Conservation (phyloP, 2,113 vertebrate genomes). For the Eretmochelys imbricata region DNA sequence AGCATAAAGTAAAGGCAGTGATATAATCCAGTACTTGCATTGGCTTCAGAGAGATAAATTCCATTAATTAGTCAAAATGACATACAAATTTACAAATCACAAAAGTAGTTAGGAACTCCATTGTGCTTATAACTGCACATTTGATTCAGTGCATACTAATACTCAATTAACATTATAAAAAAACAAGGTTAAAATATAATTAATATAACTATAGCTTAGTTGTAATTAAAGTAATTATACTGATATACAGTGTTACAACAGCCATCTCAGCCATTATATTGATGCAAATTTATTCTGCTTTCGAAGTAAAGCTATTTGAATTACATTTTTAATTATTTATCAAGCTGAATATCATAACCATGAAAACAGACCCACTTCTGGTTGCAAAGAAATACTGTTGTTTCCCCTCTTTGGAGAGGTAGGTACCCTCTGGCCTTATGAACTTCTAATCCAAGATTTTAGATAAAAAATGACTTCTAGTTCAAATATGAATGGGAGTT, state of each 20-base stretch:
- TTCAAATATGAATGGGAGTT: not conserved
- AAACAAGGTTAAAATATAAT: conserved; percentile 77
- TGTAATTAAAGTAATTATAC: conserved; percentile 77
- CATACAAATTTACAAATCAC: conserved; percentile 57
- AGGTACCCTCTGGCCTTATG: conserved; percentile 7
- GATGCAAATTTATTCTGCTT: conserved; percentile 71
- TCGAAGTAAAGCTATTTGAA: conserved; percentile 71
- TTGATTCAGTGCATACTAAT: conserved; percentile 65
- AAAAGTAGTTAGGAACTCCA: conserved; percentile 61
- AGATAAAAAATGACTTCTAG: not conserved
- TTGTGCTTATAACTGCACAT: conserved; percentile 63
- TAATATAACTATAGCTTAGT: conserved; percentile 65
- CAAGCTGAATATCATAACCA: conserved; percentile 55
- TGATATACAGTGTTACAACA: conserved; percentile 66
- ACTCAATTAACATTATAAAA: conserved; percentile 68
- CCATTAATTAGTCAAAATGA: conserved; percentile 47
- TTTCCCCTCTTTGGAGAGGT: not conserved
- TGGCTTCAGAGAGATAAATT: conserved; percentile 51
- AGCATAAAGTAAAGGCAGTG: conserved; percentile 11
- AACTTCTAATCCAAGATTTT: conserved; percentile 2
- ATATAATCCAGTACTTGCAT: not conserved
- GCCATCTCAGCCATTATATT: conserved; percentile 53
- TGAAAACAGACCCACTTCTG: conserved; percentile 28
- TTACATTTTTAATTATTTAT: conserved; percentile 73
- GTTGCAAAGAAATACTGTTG: conserved; percentile 10